Conservation (phyloP, 1,140 invertebrate genomes). For the Ostrea denselamellosa region DNA sequence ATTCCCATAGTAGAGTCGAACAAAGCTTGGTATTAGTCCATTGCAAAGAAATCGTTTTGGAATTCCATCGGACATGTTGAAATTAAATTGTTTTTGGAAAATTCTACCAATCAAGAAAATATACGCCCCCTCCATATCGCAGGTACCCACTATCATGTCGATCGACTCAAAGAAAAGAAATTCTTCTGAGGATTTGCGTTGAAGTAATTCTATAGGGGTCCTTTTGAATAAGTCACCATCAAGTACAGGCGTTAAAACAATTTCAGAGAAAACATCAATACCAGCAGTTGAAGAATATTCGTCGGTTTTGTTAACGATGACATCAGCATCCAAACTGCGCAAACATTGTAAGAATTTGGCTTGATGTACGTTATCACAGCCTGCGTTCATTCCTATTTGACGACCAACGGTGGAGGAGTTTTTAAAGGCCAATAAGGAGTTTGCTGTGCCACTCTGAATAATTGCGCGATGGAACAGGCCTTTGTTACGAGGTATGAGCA, state of each 20-base stretch:
- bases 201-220: constrained; percentile 9
- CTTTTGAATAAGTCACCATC: constrained; percentile 16
- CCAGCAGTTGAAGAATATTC: background rate
- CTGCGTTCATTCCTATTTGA: background rate
- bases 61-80: constrained; percentile 21
- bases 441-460: constrained; percentile 38
- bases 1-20: background rate
- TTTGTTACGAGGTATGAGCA: constrained; percentile 35
- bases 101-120: background rate
- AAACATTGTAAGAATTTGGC: background rate
- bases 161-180: constrained; percentile 24
- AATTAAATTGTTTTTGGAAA: constrained; percentile 18
- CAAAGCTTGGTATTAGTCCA: background rate
- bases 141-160: constrained; percentile 15
- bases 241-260: background rate
- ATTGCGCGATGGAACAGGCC: constrained; percentile 54
- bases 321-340: background rate
- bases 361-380: background rate
- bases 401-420: background rate
- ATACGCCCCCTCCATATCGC: background rate
- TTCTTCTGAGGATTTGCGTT: background rate
- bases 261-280: background rate
- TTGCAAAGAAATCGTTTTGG: background rate
- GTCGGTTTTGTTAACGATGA: background rate
- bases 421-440: background rate